Evolutionary conservation across 2,888 invertebrate species (phyloP).

Genomic region (Drosophila neotestacea): DNA sequence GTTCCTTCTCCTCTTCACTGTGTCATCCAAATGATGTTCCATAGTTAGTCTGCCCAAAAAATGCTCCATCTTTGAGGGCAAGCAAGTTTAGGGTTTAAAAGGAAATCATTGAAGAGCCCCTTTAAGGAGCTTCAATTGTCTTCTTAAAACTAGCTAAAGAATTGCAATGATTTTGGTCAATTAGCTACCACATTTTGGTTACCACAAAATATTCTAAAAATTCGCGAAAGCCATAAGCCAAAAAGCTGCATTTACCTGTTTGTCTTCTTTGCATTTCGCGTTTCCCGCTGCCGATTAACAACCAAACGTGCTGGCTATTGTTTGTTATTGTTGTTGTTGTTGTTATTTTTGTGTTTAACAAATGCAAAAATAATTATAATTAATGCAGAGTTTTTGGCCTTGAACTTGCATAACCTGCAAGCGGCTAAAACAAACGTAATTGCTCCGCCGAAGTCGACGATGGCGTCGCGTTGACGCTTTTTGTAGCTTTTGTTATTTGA

Average conservation of each 20-base stretch:
- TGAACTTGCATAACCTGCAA: slow-evolving; percentile 79
- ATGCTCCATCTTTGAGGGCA: not conserved
- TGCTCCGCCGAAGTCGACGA: slow-evolving; percentile 38
- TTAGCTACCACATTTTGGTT: slow-evolving; percentile 40
- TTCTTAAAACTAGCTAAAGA: slow-evolving; percentile 3
- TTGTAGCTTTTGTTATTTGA: not conserved
- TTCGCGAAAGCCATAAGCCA: slow-evolving; percentile 9
- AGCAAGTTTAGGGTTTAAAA: not conserved
- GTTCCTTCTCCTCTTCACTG: not conserved
- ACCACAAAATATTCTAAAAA: slow-evolving; percentile 20
- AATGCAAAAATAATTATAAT: slow-evolving; percentile 80
- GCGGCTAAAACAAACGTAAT: slow-evolving; percentile 66
- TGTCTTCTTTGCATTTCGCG: slow-evolving; percentile 72
- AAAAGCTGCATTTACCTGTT: slow-evolving; percentile 74
- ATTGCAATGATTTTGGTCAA: slow-evolving; percentile 38
- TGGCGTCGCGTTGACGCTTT: slow-evolving; percentile 27
- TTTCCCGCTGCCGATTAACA: slow-evolving; percentile 65
- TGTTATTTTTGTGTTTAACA: slow-evolving; percentile 63
- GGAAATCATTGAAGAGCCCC: slow-evolving; percentile 2
- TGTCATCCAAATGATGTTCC: not conserved
- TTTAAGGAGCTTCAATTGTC: slow-evolving; percentile 10
- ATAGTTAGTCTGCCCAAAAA: not conserved
- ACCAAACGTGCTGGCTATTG: slow-evolving; percentile 47
- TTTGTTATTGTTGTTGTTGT: slow-evolving; percentile 35
- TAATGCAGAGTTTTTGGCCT: slow-evolving; percentile 79